Evolutionary conservation across 2,888 invertebrate species (phyloP).

Genomic region (Nephrocerus scutellatus): DNA sequence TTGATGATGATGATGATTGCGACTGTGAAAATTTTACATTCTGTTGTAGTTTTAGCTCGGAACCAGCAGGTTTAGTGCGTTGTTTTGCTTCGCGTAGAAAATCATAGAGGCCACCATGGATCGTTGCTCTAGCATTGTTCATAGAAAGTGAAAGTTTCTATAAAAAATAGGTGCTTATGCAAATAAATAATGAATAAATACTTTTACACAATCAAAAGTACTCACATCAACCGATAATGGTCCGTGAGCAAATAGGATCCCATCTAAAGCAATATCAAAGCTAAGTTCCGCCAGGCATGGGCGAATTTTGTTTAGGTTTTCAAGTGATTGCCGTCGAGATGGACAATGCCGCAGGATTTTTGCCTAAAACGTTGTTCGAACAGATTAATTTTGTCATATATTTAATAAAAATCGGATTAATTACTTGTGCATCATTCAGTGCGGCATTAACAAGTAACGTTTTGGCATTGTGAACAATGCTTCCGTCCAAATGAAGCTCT

Average conservation of each 20-base stretch:
- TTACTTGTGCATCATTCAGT: constrained; percentile 58
- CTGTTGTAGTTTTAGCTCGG: constrained; percentile 6
- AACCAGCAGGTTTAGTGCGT: constrained; percentile 31
- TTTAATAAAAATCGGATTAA: constrained; percentile 1
- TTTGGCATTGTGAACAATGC: constrained; percentile 61
- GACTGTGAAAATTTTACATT: constrained; percentile 9
- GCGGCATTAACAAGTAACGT: constrained; percentile 67
- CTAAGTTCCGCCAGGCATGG: constrained; percentile 65
- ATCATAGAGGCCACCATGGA: constrained; percentile 50
- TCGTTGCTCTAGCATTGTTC: constrained; percentile 48
- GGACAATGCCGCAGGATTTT: constrained; percentile 45
- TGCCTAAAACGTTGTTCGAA: constrained; percentile 28
- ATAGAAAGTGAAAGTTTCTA: constrained; percentile 47
- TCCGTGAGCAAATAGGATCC: constrained; percentile 70
- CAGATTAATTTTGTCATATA: background rate
- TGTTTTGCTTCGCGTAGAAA: constrained; percentile 48
- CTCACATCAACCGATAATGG: constrained; percentile 77
- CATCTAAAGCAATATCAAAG: constrained; percentile 68
- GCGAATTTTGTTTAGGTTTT: constrained; percentile 50
- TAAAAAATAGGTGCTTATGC: constrained; percentile 9
- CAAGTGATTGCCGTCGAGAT: constrained; percentile 40
- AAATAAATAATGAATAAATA: constrained; percentile 4
- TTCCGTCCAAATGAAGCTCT: constrained; percentile 60
- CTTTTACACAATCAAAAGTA: background rate
- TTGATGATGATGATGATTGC: too few species aligned